phyloP scores from a whole-genome alignment of 2,797 vertebrate species.

The Clarias fuscus region DNA sequence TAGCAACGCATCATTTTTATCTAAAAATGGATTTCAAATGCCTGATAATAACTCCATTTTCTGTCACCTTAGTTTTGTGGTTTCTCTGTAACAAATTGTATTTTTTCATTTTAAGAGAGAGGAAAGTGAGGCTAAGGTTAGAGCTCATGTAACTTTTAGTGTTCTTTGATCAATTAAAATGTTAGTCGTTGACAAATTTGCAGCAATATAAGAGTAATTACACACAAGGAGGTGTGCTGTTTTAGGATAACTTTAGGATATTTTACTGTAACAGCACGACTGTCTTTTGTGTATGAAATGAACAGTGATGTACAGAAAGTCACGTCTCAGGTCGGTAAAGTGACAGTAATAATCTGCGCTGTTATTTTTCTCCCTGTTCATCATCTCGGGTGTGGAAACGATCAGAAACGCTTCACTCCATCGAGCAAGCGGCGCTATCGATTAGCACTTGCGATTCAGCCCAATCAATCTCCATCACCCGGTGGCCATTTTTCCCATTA shows the following conservation, averaged over 20 bases:
- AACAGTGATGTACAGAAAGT: neutral
- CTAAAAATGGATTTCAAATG: neutral
- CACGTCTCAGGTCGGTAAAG: too few relatives aligned
- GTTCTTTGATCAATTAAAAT: neutral
- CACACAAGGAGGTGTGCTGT: neutral
- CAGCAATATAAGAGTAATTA: neutral
- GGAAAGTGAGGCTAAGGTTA: neutral
- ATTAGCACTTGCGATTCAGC: slow-evolving; percentile 71
- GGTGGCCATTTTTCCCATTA: slow-evolving; percentile 68
- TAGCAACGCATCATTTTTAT: neutral
- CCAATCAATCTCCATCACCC: slow-evolving; percentile 74
- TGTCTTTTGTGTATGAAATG: neutral
- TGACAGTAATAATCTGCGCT: neutral
- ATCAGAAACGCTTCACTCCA: slow-evolving; percentile 56
- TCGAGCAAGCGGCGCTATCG: slow-evolving; percentile 66
- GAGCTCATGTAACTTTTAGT: too few relatives aligned
- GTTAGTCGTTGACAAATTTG: neutral
- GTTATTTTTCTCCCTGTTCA: neutral
- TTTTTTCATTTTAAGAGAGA: neutral
- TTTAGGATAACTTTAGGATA: neutral
- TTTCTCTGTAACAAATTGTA: neutral
- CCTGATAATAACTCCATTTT: too few relatives aligned
- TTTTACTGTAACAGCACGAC: neutral
- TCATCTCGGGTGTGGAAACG: slow-evolving; percentile 1
- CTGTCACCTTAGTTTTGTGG: neutral